Conservation (phyloP, 2,797 vertebrate species). For the Gorsachius magnificus region DNA sequence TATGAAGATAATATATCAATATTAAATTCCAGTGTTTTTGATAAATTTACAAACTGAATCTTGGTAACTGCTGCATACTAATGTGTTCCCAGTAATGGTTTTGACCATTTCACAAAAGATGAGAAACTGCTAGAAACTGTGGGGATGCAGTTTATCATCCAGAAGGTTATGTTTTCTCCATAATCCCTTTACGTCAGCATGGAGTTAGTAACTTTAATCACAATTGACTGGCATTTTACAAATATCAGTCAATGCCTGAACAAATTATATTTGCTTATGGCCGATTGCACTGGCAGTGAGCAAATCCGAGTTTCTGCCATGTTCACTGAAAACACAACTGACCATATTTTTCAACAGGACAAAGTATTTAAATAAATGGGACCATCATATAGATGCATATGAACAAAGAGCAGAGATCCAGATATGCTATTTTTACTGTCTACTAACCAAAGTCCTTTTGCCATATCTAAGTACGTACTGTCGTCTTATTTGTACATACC, state of each 20-base stretch:
- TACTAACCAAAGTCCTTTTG: too few species aligned
- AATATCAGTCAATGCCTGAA: not conserved
- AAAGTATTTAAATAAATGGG: not conserved
- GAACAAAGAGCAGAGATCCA: not conserved
- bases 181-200: not conserved
- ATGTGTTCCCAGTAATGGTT: too few species aligned
- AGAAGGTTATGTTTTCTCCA: not conserved
- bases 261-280: too few species aligned
- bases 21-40: not conserved
- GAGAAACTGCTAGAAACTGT: not conserved
- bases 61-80: not conserved
- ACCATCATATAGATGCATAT: not conserved
- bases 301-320: not conserved
- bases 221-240: not conserved
- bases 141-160: not conserved
- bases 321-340: not conserved
- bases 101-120: not conserved
- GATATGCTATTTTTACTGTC: not conserved
- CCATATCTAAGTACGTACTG: too few species aligned
- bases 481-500: not conserved
- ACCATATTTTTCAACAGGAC: not conserved
- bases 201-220: not conserved
- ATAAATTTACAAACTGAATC: not conserved
- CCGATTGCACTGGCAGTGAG: not conserved
- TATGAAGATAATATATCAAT: not conserved